Evolutionary conservation across 2,113 vertebrate genomes (phyloP).

Genomic region (Onychorhynchus coronatus): DNA sequence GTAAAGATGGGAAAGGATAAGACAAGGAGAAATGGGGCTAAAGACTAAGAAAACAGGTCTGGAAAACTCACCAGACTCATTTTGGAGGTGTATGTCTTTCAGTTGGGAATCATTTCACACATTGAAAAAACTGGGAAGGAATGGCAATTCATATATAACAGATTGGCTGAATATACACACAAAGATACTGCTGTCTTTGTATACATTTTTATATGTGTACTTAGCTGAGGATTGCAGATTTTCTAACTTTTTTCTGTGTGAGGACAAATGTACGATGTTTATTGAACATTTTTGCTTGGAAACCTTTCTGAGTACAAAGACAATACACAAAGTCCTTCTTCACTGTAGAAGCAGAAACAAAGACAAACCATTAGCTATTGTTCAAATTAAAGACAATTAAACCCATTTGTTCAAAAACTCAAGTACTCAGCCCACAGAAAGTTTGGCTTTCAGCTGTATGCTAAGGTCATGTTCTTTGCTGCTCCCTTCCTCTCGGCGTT

Average conservation of each 20-base stretch:
- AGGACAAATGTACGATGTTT: not conserved
- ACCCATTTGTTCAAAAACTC: not conserved
- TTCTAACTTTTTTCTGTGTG: not conserved
- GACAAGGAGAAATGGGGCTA: not conserved
- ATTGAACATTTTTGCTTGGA: not conserved
- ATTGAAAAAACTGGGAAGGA: not conserved
- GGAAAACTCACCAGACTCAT: not conserved
- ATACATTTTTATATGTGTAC: not conserved
- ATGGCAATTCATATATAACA: not conserved
- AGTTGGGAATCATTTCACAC: not conserved
- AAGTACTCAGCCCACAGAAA: not conserved
- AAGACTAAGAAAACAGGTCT: not conserved
- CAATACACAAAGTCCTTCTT: not conserved
- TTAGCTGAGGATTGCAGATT: not conserved
- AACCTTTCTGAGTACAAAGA: not conserved
- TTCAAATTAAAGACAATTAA: not conserved
- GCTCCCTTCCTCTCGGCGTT: not conserved
- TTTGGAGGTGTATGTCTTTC: not conserved
- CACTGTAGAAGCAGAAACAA: not conserved
- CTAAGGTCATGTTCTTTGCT: not conserved
- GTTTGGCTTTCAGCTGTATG: not conserved
- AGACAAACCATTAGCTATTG: not conserved
- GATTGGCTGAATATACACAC: not conserved
- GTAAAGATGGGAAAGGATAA: not conserved
- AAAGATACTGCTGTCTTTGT: accelerated